phyloP scores from a whole-genome alignment of 2,797 vertebrate genomes.

The Lycodopsis pacificus region DNA sequence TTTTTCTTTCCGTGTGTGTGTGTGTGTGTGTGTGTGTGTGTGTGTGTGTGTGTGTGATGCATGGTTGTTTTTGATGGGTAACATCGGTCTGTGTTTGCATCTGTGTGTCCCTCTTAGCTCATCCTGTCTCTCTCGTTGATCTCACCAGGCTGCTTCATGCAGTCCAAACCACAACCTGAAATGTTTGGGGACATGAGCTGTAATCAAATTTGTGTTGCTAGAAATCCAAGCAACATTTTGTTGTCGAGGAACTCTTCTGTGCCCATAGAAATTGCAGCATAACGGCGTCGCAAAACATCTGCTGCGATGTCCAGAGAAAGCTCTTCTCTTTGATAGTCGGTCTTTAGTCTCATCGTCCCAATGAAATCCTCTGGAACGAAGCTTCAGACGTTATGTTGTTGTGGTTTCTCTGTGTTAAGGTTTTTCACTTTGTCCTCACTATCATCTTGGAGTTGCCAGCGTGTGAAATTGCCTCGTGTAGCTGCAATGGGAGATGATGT shows the following conservation, averaged over 20 bases:
- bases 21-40: background rate
- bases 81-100: conserved; percentile 1
- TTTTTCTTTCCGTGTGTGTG: conserved; percentile 11
- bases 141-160: conserved; percentile 15
- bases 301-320: background rate
- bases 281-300: background rate
- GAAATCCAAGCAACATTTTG: conserved; percentile 5
- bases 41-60: conserved; percentile 7
- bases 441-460: conserved; percentile 11
- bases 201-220: background rate
- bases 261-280: background rate
- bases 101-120: conserved; percentile 36
- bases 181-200: background rate
- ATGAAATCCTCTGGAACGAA: background rate
- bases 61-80: conserved; percentile 8
- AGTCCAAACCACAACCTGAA: conserved; percentile 51
- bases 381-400: background rate
- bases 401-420: background rate
- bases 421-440: background rate
- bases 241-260: background rate
- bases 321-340: background rate
- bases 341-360: background rate
- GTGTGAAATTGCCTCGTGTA: conserved; percentile 35
- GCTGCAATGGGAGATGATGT: conserved; percentile 24
- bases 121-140: conserved; percentile 21